Percentiles rank a stretch among this genome's conserved stretches.
These are phyloP conservation scores for Diacarnus erythraeanus DNA, from an alignment of 37 sponge, comb jelly and placozoan genomes.

Conservation along the genomic window DNA sequence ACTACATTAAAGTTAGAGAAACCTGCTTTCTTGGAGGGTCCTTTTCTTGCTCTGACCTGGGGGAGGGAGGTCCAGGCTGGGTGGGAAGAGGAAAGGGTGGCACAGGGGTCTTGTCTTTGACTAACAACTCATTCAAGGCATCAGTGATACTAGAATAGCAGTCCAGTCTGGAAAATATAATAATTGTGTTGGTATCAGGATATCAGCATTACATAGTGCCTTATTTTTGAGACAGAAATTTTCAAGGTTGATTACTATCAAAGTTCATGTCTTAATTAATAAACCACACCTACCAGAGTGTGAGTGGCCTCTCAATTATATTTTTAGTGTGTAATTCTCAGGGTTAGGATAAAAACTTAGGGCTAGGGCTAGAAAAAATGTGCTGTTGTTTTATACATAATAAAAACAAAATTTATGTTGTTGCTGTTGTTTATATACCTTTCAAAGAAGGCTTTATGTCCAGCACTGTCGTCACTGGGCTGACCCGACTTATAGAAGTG, in stretches of 20 bases:
- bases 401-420: no score
- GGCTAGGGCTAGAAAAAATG: no score
- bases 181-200: no score
- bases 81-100: constrained; percentile 30
- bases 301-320: no score
- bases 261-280: no score
- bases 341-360: no score
- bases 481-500: constrained; percentile 78
- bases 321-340: no score
- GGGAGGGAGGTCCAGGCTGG: constrained; percentile 57
- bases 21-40: neutral
- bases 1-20: constrained; percentile 4
- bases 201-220: no score
- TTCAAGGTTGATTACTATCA: no score
- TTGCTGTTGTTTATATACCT: constrained; percentile 35
- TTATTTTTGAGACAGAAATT: no score
- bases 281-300: no score
- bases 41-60: neutral
- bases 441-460: constrained; percentile 46
- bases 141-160: constrained; percentile 25
- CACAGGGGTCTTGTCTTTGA: neutral
- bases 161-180: constrained; percentile 19
- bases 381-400: no score
- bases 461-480: constrained; percentile 57
- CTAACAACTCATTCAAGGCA: constrained; percentile 19